Percentiles rank a stretch among this genome's conserved stretches.
Evolutionary conservation across 2,888 invertebrate species (phyloP).

Genomic region (Tholera decimalis): DNA sequence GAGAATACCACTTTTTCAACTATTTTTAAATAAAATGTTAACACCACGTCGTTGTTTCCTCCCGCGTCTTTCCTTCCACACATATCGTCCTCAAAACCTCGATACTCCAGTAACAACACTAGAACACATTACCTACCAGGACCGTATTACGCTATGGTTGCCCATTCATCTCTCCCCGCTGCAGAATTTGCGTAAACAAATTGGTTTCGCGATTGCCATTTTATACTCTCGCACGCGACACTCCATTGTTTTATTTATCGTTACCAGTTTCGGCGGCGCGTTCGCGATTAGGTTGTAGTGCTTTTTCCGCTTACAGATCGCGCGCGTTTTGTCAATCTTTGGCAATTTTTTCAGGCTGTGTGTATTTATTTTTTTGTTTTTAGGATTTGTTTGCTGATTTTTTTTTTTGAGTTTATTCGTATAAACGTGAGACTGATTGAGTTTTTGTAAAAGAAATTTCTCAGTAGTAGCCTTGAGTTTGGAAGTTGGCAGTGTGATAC

Average conservation of each 20-base stretch:
- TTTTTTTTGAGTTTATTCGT: background rate
- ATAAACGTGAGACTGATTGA: no score
- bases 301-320: slow-evolving; percentile 89
- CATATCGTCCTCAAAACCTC: slow-evolving; percentile 23
- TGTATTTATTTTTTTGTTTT: slow-evolving; percentile 27
- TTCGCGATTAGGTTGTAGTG: slow-evolving; percentile 89
- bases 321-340: slow-evolving; percentile 86
- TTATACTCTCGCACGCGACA: slow-evolving; percentile 90
- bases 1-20: no score
- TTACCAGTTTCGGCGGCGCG: slow-evolving; percentile 88
- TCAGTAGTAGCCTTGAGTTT: no score
- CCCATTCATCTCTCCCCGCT: slow-evolving; percentile 90
- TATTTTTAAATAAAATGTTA: no score
- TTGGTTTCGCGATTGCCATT: slow-evolving; percentile 92
- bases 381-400: slow-evolving; percentile 29
- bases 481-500: no score
- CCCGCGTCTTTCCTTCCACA: background rate
- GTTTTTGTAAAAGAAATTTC: no score
- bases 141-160: slow-evolving; percentile 90
- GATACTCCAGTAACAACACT: slow-evolving; percentile 67
- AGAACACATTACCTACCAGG: slow-evolving; percentile 81
- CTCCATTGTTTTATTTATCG: slow-evolving; percentile 91
- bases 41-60: no score
- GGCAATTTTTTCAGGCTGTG: slow-evolving; percentile 69
- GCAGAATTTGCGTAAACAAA: slow-evolving; percentile 92